Base-by-base conservation (phyloP, 2,888 invertebrate genomes). In the Catotricha subobsoleta region DNA sequence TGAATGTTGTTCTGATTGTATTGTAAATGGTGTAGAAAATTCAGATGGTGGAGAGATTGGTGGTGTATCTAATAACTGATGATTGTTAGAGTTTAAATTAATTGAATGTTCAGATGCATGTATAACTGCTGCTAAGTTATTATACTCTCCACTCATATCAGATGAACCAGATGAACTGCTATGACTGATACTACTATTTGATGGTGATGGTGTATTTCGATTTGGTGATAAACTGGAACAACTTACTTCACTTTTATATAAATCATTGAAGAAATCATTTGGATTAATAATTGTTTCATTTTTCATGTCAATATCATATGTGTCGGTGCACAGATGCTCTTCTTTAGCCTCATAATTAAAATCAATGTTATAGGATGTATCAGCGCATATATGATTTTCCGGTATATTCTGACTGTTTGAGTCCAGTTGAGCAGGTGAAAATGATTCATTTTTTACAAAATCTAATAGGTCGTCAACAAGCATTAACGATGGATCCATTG, bases 161-260 rank as follows among this genome's bases (percentile, higher is more conserved):
- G 43, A 41, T 8, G 44, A 40, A 12, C 42, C 36, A 3, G 41
- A 40, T 31, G 31, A 13, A 5, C 21, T 20, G 16, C 23, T 36
- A 15, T 19, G 29, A 8, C 29, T 29, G 18, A 19, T 19, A 18
- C 13, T 39, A 38, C 59, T 59, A 9, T 51, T 55, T 3, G 58
- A 56, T 1, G 60, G 58, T 2, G 60, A 60, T 1, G 60, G 59
- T 2, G 58, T 59, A 30, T 51, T 50, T 1, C 60, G 52, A 50
- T 39, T 15, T 36, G 47, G 28, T 40, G 48, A 15, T 42, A 49
- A 29, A 25, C 19, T 41, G 35, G 25, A 37, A 46, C 21, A 51
- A 15, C 40, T 23, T 1, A 45, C 44, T 35, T 47, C 47, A 3
- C 43, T 43, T 8, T 52, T 51, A 10, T 36, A 41, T 2, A 52